Evolutionary conservation across 2,113 vertebrate genomes (phyloP).

Genomic region (Opisthocomus hoazin): DNA sequence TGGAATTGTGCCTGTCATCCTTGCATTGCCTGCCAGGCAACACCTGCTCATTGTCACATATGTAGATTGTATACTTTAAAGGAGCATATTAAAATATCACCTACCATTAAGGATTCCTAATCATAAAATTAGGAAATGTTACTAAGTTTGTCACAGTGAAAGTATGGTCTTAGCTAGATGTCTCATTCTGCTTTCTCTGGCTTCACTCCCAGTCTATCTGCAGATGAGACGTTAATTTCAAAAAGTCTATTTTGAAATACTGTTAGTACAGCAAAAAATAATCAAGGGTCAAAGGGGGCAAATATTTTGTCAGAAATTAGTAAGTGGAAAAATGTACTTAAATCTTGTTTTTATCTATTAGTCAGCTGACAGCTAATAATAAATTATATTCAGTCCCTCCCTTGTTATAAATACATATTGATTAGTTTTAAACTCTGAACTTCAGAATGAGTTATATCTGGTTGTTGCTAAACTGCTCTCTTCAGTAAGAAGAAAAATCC

Average conservation of each 20-base stretch:
- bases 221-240: neutral
- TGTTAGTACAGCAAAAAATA: constrained; percentile 4
- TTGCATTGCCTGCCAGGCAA: neutral
- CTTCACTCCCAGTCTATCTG: neutral
- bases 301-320: constrained; percentile 25
- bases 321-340: constrained; percentile 24
- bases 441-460: constrained; percentile 78
- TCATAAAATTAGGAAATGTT: neutral
- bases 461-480: constrained; percentile 74
- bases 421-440: constrained; percentile 74
- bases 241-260: constrained; percentile 26
- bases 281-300: neutral
- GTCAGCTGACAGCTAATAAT: constrained; percentile 59
- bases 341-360: constrained; percentile 59
- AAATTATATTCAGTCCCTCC: constrained; percentile 55
- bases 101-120: neutral
- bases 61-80: neutral
- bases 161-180: neutral
- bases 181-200: neutral
- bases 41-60: neutral
- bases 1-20: neutral
- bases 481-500: constrained; percentile 57
- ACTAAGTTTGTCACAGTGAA: neutral
- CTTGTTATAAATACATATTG: constrained; percentile 80
- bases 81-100: neutral